Conservation (phyloP, 2,797 vertebrate genomes). For the Gephyroberyx darwinii region DNA sequence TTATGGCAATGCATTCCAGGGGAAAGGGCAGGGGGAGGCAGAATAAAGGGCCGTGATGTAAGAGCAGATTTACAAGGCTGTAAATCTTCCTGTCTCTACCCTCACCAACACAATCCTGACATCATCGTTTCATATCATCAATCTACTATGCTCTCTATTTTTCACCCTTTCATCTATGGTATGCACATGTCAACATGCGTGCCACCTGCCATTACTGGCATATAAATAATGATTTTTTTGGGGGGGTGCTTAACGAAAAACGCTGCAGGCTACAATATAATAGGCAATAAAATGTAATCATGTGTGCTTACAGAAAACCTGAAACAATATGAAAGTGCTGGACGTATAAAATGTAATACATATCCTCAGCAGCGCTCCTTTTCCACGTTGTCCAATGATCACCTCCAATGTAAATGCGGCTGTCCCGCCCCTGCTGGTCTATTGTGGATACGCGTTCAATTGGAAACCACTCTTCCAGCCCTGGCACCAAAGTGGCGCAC, state of each 20-base stretch:
- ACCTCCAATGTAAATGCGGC: constrained; percentile 59
- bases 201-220: constrained; percentile 13
- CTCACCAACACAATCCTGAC: background rate
- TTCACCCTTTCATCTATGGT: background rate
- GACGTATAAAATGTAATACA: constrained; percentile 47
- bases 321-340: constrained; percentile 15
- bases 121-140: background rate
- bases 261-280: background rate
- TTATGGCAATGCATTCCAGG: constrained; percentile 44
- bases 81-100: constrained; percentile 13
- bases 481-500: constrained; percentile 76
- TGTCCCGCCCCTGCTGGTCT: constrained; percentile 75
- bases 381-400: constrained; percentile 64
- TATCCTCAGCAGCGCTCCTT: constrained; percentile 50
- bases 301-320: background rate
- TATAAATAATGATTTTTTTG: no score
- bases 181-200: background rate
- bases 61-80: constrained; percentile 8
- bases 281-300: background rate
- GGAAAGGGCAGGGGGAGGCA: constrained; percentile 4
- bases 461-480: constrained; percentile 72
- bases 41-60: constrained; percentile 1
- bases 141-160: background rate
- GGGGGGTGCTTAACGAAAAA: background rate
- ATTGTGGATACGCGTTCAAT: constrained; percentile 67